Conservation (phyloP, 64 coral and sea anemone genomes). For the Acropora yongei region DNA sequence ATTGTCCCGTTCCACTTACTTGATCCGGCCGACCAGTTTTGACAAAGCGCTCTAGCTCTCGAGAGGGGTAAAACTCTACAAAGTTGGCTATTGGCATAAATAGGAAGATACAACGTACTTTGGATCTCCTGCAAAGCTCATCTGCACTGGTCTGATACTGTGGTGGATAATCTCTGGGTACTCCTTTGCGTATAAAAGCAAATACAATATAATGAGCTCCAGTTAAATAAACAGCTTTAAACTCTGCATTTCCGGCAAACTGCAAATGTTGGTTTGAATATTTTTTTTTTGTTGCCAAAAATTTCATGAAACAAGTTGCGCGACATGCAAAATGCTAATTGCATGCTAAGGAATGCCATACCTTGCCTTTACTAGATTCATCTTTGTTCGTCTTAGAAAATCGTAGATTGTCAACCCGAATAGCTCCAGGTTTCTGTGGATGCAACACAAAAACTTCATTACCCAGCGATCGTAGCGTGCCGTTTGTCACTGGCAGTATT, state of each 20-base stretch:
- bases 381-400: constrained; percentile 3
- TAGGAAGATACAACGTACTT: constrained; percentile 63
- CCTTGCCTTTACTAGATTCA: not conserved
- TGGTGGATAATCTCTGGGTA: constrained; percentile 89
- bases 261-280: no score
- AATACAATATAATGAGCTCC: not conserved
- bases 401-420: constrained; percentile 78
- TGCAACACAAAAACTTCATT: not conserved
- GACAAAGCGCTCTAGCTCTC: no score
- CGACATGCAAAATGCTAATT: not conserved
- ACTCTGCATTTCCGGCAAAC: no score
- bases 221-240: no score
- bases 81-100: not conserved
- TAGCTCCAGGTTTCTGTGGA: constrained; percentile 79
- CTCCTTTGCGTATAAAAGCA: constrained; percentile 24
- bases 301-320: no score
- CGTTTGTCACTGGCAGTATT: no score
- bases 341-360: not conserved
- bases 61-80: not conserved
- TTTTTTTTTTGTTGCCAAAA: no score
- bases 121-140: constrained; percentile 87
- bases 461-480: no score
- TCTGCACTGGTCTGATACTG: constrained; percentile 90
- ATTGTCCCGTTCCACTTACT: no score
- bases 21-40: no score